phyloP scores from a whole-genome alignment of 2,888 invertebrate species.

The Bugula neritina region DNA sequence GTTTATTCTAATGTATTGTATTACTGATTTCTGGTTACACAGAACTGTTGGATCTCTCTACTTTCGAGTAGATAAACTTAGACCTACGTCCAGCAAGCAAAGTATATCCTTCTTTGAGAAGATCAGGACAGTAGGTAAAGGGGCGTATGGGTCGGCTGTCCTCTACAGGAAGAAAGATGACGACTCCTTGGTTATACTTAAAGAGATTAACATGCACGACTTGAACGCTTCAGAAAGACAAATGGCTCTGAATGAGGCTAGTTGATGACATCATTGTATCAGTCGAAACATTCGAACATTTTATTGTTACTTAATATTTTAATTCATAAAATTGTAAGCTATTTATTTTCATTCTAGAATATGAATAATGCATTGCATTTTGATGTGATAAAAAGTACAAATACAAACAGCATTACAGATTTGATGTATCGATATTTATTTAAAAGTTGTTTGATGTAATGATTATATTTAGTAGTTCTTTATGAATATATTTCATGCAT shows the following conservation, averaged over 20 bases:
- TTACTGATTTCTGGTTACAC: too few species aligned
- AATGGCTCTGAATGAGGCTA: conserved; percentile 65
- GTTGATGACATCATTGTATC: conserved; percentile 61
- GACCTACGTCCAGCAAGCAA: conserved; percentile 45
- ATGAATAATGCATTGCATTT: too few species aligned
- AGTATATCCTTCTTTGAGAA: conserved; percentile 58
- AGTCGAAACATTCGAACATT: conserved; percentile 69
- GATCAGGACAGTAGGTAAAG: conserved; percentile 62
- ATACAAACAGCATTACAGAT: too few species aligned
- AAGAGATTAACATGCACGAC: conserved; percentile 68
- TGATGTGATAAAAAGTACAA: too few species aligned
- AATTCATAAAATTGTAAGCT: too few species aligned
- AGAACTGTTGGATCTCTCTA: conserved; percentile 45
- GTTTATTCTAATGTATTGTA: too few species aligned
- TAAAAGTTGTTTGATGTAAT: too few species aligned
- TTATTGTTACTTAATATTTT: too few species aligned
- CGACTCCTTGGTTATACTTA: conserved; percentile 65
- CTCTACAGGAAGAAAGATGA: conserved; percentile 63
- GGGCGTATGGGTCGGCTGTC: conserved; percentile 68
- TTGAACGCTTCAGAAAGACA: conserved; percentile 64
- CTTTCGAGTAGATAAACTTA: conserved; percentile 45
- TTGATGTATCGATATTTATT: too few species aligned
- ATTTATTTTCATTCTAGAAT: too few species aligned
- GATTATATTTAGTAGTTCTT: too few species aligned
- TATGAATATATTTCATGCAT: too few species aligned